These are phyloP conservation scores for Ploceus nigricollis DNA, from an alignment of 2,113 vertebrate genomes.

Conservation along the genomic window DNA sequence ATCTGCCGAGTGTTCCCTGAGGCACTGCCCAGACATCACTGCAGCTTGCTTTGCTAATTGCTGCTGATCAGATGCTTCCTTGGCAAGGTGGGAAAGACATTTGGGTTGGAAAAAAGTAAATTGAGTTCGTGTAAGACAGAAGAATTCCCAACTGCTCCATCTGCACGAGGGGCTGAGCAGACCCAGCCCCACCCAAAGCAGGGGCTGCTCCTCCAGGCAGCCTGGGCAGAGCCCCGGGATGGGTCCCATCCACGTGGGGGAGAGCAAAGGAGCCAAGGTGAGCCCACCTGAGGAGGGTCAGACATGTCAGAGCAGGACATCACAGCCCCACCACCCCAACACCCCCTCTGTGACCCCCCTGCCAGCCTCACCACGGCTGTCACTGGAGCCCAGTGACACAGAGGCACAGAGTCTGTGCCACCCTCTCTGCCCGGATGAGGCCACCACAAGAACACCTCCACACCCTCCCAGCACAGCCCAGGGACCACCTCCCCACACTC, in stretches of 20 bases:
- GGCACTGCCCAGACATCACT: neutral
- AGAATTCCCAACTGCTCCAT: neutral
- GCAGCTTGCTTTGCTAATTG: constrained; percentile 12
- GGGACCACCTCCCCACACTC: too few species aligned
- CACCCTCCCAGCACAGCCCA: neutral
- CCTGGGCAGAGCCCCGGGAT: neutral
- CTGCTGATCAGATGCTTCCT: neutral
- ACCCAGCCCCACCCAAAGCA: neutral
- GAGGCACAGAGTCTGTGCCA: neutral
- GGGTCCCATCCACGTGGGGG: neutral
- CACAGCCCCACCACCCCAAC: neutral
- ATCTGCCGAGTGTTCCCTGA: neutral
- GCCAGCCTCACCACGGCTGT: neutral
- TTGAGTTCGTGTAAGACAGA: neutral
- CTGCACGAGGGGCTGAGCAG: neutral
- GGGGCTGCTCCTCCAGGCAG: neutral
- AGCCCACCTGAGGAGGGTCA: neutral
- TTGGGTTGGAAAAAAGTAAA: neutral
- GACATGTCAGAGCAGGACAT: neutral
- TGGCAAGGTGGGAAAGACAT: neutral
- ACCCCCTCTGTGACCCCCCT: neutral
- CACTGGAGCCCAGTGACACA: neutral
- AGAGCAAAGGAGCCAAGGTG: neutral
- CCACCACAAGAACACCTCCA: neutral
- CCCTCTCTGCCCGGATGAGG: neutral